These are phyloP conservation scores for Sclerurus mexicanus DNA, from an alignment of 2,113 vertebrate species.

Conservation along the genomic window DNA sequence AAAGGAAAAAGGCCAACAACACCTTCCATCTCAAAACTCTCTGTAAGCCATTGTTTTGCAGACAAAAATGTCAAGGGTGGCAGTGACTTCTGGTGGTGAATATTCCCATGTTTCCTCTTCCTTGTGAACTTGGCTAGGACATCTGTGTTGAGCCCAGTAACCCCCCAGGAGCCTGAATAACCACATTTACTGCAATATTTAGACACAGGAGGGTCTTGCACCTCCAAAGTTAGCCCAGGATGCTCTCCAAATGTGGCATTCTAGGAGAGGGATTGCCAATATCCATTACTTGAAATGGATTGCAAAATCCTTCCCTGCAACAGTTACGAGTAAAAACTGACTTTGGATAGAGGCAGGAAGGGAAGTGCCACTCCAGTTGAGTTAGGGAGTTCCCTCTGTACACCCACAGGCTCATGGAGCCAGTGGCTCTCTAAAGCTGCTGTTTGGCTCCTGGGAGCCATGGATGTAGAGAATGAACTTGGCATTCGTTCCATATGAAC, in stretches of 20 bases:
- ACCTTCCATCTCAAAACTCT: background rate
- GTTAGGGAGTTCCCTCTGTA: background rate
- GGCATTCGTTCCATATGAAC: background rate
- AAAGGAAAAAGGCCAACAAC: background rate
- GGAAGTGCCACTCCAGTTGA: background rate
- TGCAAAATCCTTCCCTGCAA: background rate
- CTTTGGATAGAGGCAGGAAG: background rate
- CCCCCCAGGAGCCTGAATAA: background rate
- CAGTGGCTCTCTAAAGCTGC: background rate
- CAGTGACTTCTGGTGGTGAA: background rate
- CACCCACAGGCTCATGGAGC: background rate
- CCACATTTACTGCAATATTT: background rate
- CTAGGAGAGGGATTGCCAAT: background rate
- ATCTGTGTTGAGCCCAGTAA: background rate
- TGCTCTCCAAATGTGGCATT: fast-evolving
- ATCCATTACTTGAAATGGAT: background rate
- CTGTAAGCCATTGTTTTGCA: background rate
- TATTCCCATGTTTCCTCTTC: conserved; percentile 1
- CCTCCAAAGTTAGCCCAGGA: background rate
- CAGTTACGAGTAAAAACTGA: background rate
- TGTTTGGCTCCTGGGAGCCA: background rate
- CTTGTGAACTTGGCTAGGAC: background rate
- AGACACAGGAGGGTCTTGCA: fast-evolving
- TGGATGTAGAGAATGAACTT: background rate
- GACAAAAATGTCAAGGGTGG: background rate